Evolutionary conservation across 2,113 vertebrate species (phyloP).

Genomic region (Apteryx mantelli): DNA sequence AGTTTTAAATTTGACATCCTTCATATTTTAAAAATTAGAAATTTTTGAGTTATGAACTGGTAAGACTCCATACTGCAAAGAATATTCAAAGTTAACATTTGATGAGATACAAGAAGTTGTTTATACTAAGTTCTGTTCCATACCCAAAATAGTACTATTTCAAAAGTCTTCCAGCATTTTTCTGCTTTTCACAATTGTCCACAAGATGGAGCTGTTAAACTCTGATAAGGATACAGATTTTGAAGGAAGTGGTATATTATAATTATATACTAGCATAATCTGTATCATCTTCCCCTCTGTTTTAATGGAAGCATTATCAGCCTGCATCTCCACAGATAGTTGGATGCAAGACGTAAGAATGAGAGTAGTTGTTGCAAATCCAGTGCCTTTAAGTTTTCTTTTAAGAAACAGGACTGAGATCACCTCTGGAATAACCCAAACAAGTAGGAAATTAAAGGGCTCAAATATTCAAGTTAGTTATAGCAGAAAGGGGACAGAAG

Average conservation of each 20-base stretch:
- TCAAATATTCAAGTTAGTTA: background rate
- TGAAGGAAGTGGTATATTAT: background rate
- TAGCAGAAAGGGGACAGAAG: background rate
- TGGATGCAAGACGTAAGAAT: background rate
- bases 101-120: background rate
- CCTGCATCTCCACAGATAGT: background rate
- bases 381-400: background rate
- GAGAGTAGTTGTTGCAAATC: background rate
- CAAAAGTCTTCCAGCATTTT: background rate
- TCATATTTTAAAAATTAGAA: background rate
- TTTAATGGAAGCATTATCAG: background rate
- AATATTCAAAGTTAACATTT: background rate
- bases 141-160: background rate
- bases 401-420: background rate
- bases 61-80: background rate
- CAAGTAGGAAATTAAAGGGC: background rate
- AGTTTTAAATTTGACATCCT: background rate
- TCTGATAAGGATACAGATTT: background rate
- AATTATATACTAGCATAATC: background rate
- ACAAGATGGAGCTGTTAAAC: slow-evolving; percentile 49
- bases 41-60: background rate
- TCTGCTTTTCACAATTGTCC: background rate
- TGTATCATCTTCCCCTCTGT: background rate
- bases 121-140: background rate
- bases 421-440: background rate